Percentiles rank a stretch among this genome's conserved stretches.
Evolutionary conservation across 2,888 invertebrate genomes (phyloP).

Genomic region (Oscheius sp.): DNA sequence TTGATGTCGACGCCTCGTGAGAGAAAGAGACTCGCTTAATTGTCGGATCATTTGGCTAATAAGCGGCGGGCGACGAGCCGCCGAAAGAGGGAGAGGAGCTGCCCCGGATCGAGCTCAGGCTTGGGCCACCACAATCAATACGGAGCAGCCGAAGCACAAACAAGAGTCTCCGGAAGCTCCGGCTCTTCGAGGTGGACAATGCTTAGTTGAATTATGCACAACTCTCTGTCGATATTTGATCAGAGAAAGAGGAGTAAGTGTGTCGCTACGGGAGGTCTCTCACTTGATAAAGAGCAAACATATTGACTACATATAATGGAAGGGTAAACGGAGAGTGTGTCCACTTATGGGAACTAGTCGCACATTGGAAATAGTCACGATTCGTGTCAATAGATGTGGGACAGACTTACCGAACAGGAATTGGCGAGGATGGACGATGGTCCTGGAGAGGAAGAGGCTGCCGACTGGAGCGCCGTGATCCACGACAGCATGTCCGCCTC

Average conservation of each 20-base stretch:
- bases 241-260: constrained; percentile 6
- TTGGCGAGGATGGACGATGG: constrained; percentile 24
- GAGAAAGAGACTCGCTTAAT: constrained; percentile 8
- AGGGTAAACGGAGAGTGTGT: background rate
- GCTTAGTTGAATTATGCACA: constrained; percentile 7
- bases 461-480: constrained; percentile 55
- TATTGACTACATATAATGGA: too few relatives aligned
- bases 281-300: too few relatives aligned
- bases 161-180: constrained; percentile 32
- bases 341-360: constrained; percentile 1
- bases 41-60: constrained; percentile 35
- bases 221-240: constrained; percentile 17
- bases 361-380: background rate
- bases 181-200: constrained; percentile 14
- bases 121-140: constrained; percentile 28
- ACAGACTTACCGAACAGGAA: constrained; percentile 32
- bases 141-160: constrained; percentile 32
- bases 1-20: constrained; percentile 17
- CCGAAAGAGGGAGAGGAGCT: constrained; percentile 15
- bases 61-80: constrained; percentile 22
- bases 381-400: background rate
- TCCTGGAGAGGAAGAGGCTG: constrained; percentile 16
- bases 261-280: too few relatives aligned
- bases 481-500: constrained; percentile 60
- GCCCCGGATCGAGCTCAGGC: constrained; percentile 28